Conservation (phyloP, 2,113 vertebrate species). For the Cepphus grylle region DNA sequence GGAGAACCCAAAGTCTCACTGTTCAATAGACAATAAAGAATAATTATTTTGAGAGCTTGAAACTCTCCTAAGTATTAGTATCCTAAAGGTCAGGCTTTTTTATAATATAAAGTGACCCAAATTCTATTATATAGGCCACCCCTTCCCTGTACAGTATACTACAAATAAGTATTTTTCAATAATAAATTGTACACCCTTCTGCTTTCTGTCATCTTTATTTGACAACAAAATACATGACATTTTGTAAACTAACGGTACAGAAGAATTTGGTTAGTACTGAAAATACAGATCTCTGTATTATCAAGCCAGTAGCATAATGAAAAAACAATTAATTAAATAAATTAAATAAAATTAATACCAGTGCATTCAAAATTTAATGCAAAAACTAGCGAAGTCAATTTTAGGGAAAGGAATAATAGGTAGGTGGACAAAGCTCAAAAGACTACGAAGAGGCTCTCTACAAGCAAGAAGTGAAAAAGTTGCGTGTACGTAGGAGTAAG, state of each 20-base stretch:
- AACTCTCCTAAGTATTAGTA: not conserved
- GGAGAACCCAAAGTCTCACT: not conserved
- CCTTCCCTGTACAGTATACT: not conserved
- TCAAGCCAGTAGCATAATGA: not conserved
- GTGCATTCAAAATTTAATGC: not conserved
- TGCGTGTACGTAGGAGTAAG: not conserved
- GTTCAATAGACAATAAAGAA: not conserved
- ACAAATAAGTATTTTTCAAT: not conserved
- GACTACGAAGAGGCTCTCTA: not conserved
- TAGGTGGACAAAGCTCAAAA: not conserved
- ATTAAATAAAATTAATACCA: not conserved
- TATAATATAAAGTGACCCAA: not conserved
- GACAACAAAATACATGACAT: not conserved
- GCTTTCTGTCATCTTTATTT: not conserved
- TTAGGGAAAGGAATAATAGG: not conserved
- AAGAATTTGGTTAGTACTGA: not conserved
- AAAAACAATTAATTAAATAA: not conserved
- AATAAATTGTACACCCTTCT: not conserved
- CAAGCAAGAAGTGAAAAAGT: not conserved
- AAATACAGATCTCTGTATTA: not conserved
- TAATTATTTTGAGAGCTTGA: not conserved
- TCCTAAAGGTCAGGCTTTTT: not conserved
- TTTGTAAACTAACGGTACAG: not conserved
- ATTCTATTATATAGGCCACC: not conserved
- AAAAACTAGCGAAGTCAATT: not conserved